Evolutionary conservation across 1,140 invertebrate species (phyloP), one percentile per base, ranked within the genome.

Genomic region (Trichoplusia ni): DNA sequence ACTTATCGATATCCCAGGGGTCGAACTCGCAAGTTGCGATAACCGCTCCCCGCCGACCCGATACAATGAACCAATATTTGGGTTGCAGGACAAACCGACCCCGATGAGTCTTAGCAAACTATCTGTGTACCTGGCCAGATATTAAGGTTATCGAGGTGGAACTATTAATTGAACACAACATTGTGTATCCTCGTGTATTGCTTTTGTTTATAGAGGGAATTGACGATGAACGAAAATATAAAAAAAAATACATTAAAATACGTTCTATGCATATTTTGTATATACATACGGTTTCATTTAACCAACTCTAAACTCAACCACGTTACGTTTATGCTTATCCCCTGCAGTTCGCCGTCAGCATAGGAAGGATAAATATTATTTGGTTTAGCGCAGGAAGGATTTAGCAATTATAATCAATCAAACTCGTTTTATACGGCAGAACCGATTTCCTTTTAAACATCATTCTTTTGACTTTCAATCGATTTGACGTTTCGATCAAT

Each of bases 51-150:
- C 46, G 42, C 29, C 14, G 11, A 18, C 38, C 65, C 42, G 38
- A 62, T 38, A 64, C 61, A 63, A 62, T 75, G 51, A 67, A 53
- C 72, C 54, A 74, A 74, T 71, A 75, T 75, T 75, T 71, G 67
- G 47, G 40, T 67, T 63, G 25, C 56, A 64, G 25, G 59, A 71
- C 69, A 69, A 68, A 58, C 58, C 44, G 31, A 63, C 53, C 35
- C 13, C 7, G 33, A 21, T 54, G n/a, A 21, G 51, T 46, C 58
- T 62, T 47, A 40, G 49, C 21, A 14, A 58, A 42, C 23, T 37
- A 13, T 2, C 19, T 27, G 21, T n/a, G 40, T 38, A 56, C 33
- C 51, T 38, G 33, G 13, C 21, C 33, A 4, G 11, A 11, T 11
- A 4, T 13, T 19, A 9, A 35, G 21, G 13, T 16, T 13, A 54